Evolutionary conservation across 2,797 vertebrate species (phyloP), one percentile per base, ranked within the genome.

Genomic region (Enoplosus armatus): DNA sequence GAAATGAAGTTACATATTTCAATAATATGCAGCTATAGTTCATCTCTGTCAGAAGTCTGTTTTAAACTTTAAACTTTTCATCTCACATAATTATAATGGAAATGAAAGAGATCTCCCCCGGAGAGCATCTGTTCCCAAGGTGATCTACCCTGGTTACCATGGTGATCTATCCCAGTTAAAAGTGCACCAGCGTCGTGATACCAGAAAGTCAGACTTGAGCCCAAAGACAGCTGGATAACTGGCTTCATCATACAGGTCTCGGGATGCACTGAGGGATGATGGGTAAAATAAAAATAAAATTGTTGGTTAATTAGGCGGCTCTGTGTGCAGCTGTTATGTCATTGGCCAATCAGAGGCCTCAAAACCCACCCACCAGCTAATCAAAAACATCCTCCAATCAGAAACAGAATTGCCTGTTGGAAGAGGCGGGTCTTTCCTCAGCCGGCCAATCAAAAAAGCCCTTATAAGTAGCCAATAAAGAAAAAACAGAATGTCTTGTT

Each of bases 401-500:
- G 47, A 83, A 56, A 31, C 24, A 39, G 5, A 72, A 47, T 10
- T 18, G 61, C 72, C 66, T 43, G n/a, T 16, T 35, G 65, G 18
- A 37, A 58, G 53, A 73, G 82, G 87, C 20, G 67, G 72, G 72
- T 29, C 78, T 73, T 79, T 74, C 75, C 79, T 77, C 72, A 66
- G 64, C 35, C 51, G 67, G 77, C 84, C 79, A 84, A 87, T 84
- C 54, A 79, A 58, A 84, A 77, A 87, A 91, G 85, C 88, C 92
- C 90, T 90, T 91, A 58, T 78, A 79, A 48, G 39, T 77, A 78
- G 77, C 85, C 67, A 61, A 64, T 80, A 43, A 66, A 86, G 27
- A 70, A 59, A 59, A 53, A 75, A 61, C 18, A 79, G 53, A 45
- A 12, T 3, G 8, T 56, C 37, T 76, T 2, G 1, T 55, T 70